A percentile compares a stretch with the other conserved stretches of the same genome.
Evolutionary conservation across 2,113 vertebrate species (phyloP).

Genomic region (Apaloderma vittatum): DNA sequence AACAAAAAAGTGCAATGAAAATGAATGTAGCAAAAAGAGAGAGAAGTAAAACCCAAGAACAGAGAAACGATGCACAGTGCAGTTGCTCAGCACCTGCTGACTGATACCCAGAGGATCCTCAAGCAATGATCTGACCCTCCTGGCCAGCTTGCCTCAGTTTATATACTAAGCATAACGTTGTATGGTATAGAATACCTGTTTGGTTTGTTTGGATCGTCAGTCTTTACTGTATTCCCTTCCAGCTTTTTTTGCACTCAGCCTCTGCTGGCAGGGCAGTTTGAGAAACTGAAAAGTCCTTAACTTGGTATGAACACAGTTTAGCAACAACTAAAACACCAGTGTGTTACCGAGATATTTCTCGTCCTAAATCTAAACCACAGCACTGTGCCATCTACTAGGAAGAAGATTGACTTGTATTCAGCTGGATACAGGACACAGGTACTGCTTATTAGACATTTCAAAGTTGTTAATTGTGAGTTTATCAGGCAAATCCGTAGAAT

Average conservation of each 20-base stretch:
- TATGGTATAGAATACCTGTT: not conserved
- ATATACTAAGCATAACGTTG: not conserved
- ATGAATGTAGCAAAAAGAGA: not conserved
- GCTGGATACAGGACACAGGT: not conserved
- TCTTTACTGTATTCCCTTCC: not conserved
- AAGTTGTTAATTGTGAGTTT: not conserved
- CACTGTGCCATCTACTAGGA: not conserved
- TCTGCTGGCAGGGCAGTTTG: not conserved
- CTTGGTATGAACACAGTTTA: not conserved
- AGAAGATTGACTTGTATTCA: not conserved
- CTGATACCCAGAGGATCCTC: not conserved
- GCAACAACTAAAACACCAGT: not conserved
- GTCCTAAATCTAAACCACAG: not conserved
- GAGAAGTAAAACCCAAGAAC: not conserved
- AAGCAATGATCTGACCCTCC: not conserved
- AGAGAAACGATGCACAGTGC: not conserved
- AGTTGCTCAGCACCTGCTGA: not conserved
- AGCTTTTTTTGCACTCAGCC: not conserved
- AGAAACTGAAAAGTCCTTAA: not conserved
- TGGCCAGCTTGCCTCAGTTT: not conserved
- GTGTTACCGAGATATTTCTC: not conserved
- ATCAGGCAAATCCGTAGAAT: not conserved
- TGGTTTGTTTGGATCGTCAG: not conserved
- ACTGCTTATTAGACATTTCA: not conserved
- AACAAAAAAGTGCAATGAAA: not conserved